These are phyloP conservation scores for Trachelus iudaicus DNA, from an alignment of 2,888 invertebrate genomes.

Conservation along the genomic window DNA sequence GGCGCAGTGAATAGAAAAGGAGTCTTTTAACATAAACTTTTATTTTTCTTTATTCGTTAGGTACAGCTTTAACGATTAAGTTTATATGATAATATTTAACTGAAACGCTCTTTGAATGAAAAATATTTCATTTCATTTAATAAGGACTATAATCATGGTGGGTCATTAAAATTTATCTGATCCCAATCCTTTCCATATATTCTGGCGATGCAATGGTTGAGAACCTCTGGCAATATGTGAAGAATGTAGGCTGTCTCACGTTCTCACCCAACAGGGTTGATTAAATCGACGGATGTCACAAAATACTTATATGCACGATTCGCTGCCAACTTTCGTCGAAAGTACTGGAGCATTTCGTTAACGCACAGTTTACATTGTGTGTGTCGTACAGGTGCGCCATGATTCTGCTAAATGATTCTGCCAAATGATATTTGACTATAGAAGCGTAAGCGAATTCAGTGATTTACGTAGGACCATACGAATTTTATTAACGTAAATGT, in stretches of 20 bases:
- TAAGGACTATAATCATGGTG: neutral
- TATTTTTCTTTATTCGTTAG: neutral
- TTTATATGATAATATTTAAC: neutral
- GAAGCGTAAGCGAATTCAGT: too few relatives aligned
- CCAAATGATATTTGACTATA: too few relatives aligned
- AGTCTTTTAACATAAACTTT: neutral
- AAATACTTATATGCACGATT: neutral
- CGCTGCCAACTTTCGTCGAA: neutral
- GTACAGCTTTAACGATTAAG: neutral
- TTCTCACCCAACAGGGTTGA: slow-evolving; percentile 32
- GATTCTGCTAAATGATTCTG: neutral
- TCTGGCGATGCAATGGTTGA: slow-evolving; percentile 1
- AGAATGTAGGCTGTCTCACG: slow-evolving; percentile 27
- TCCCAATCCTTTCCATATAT: neutral
- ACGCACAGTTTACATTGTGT: neutral
- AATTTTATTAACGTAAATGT: too few relatives aligned
- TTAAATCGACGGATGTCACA: neutral
- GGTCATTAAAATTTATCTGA: neutral
- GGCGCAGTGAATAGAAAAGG: too few relatives aligned
- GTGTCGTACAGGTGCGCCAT: neutral
- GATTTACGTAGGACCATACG: too few relatives aligned
- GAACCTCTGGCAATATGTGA: slow-evolving; percentile 34
- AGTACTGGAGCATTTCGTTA: too few relatives aligned
- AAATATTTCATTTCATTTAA: neutral
- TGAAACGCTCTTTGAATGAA: neutral